Evolutionary conservation across 2,797 vertebrate genomes (phyloP), one percentile per base, ranked within the genome.

Genomic region (Oreonectes daqikongensis): DNA sequence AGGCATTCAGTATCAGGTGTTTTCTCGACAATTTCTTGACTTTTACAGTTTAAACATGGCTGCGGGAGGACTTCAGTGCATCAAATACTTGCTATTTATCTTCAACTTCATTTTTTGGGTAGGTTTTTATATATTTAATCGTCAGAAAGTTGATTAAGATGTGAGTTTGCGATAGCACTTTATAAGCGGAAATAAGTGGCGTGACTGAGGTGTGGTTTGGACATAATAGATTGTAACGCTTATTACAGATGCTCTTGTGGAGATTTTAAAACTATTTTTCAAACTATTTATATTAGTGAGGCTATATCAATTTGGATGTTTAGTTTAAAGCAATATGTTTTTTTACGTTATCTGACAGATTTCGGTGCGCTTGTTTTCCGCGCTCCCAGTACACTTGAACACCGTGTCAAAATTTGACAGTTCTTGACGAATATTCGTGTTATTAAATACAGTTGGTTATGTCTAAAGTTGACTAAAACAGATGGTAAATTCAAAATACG

Each of bases 41-140:
- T 26, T 68, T 59, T 15, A 26, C 2, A 4, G 32, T 42, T 53
- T 11, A 63, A 22, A 24, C 75, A 77, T 77, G 75, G 75, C 75
- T 5, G 3, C 46, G 0, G 59, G 67, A 30, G 67, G 57, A 32
- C 12, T 40, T 32, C 14, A 53, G 46, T 77, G 75, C 38, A 2
- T 77, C 24, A 77, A 70, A 32, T 77, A 77, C 32, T 70, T 77
- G 57, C 59, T 77, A 9, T 77, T 77, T 64, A 1, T 64, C 46
- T 77, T 77, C 67, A 77, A 77, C 59, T 77, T 77, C 35, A 32
- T 77, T 46, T 77, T 77, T 46, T 77, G 75, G 75, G 75, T 77
- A 70, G 11, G 66, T 44, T 3, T 40, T 40, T 40, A 48, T 30
- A 2, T 3, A 2, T 63, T 24, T 35, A 15, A 55, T 42, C 20